phyloP scores from a whole-genome alignment of 2,113 vertebrate species.

The Scatophagus argus region DNA sequence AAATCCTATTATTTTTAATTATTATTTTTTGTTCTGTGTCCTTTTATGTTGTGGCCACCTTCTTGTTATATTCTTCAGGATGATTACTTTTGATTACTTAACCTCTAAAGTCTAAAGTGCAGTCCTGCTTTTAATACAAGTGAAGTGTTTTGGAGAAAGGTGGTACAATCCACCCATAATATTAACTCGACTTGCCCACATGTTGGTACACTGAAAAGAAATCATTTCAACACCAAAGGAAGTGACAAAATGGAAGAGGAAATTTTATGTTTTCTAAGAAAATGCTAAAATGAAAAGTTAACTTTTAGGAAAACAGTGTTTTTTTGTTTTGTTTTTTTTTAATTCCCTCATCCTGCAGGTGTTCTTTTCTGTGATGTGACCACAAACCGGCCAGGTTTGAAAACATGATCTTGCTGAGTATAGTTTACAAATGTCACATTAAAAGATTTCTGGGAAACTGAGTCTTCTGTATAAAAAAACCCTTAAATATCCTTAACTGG shows the following conservation, averaged over 20 bases:
- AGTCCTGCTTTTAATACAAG: not conserved
- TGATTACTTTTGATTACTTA: not conserved
- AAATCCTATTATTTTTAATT: conserved; percentile 12
- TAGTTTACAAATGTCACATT: conserved; percentile 28
- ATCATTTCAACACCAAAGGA: not conserved
- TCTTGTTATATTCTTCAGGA: not conserved
- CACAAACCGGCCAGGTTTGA: not conserved
- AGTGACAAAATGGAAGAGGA: conserved; percentile 16
- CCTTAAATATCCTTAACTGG: not conserved
- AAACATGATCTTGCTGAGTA: conserved; percentile 18
- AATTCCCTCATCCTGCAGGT: not conserved
- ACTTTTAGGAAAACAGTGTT: not conserved
- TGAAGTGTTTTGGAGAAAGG: not conserved
- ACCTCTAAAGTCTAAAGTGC: conserved; percentile 1
- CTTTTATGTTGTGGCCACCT: conserved; percentile 24
- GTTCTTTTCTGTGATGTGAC: conserved; percentile 20
- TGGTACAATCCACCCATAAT: not conserved
- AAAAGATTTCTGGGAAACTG: conserved; percentile 34
- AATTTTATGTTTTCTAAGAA: conserved; percentile 20
- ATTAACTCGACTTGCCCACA: not conserved
- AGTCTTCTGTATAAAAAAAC: conserved; percentile 3
- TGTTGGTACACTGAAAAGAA: conserved; percentile 14
- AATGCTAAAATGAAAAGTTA: conserved; percentile 14
- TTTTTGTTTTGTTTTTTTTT: not conserved
- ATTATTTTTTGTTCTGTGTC: not conserved